Percentiles rank a stretch among this genome's conserved stretches.
These are phyloP conservation scores for Ferdinandea cuprea DNA, from an alignment of 2,888 invertebrate genomes.

Conservation along the genomic window DNA sequence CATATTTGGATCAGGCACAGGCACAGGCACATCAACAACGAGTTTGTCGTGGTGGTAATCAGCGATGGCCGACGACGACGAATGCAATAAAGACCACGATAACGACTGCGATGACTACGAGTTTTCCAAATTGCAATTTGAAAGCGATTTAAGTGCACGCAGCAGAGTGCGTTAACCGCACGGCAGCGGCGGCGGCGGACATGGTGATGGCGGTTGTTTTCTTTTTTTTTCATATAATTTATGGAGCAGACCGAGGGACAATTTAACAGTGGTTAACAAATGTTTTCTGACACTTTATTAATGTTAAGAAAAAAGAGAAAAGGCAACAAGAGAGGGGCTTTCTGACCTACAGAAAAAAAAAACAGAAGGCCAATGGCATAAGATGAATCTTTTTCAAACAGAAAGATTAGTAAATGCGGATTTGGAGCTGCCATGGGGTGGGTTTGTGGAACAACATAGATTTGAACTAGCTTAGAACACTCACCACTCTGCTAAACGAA, in stretches of 20 bases:
- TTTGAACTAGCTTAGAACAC: too few relatives aligned
- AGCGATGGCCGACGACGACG: constrained; percentile 1
- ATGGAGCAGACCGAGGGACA: neutral
- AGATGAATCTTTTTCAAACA: too few relatives aligned
- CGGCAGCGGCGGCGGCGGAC: neutral
- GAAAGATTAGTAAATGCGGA: too few relatives aligned
- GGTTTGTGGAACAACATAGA: too few relatives aligned
- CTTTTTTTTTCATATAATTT: constrained; percentile 20
- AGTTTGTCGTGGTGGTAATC: constrained; percentile 22
- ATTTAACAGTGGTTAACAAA: constrained; percentile 30
- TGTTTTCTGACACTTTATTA: constrained; percentile 15
- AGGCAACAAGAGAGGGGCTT: too few relatives aligned
- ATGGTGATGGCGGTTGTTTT: constrained; percentile 11
- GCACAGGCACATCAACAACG: too few relatives aligned
- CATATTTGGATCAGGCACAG: constrained; percentile 56
- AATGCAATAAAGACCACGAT: constrained; percentile 6
- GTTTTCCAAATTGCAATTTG: constrained; percentile 61
- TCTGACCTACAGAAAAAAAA: too few relatives aligned
- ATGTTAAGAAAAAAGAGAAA: neutral
- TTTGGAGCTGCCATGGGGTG: too few relatives aligned
- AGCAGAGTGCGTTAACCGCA: constrained; percentile 64
- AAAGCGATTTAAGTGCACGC: constrained; percentile 53
- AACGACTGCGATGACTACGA: constrained; percentile 8
- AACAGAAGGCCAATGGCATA: too few relatives aligned
- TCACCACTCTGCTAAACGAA: too few relatives aligned